Evolutionary conservation across 2,113 vertebrate genomes (phyloP).

Genomic region (Atractosteus spatula): DNA sequence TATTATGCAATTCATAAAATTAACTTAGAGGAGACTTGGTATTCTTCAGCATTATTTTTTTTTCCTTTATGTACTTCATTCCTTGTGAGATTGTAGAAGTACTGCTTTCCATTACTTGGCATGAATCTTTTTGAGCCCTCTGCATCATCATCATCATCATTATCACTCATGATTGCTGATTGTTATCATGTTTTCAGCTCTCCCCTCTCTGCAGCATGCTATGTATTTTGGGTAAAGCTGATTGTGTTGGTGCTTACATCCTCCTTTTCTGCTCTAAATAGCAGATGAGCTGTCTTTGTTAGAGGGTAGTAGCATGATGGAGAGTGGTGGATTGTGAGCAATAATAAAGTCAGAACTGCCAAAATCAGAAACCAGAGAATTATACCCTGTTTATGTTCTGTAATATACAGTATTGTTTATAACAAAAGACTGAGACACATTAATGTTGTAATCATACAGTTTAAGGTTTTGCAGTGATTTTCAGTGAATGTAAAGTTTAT

Average conservation of each 20-base stretch:
- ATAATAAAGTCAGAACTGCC: constrained; percentile 68
- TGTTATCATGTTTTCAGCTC: constrained; percentile 73
- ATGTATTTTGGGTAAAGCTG: constrained; percentile 70
- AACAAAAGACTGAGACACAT: not conserved
- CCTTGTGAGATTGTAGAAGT: constrained; percentile 23
- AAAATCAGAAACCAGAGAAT: constrained; percentile 19
- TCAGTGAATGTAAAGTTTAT: not conserved
- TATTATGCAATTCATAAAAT: too few species aligned
- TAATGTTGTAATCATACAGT: not conserved
- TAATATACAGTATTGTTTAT: not conserved
- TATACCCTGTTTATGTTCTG: not conserved
- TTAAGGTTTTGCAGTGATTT: not conserved
- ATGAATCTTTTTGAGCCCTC: constrained; percentile 43
- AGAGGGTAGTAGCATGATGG: constrained; percentile 34
- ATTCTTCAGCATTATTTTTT: not conserved
- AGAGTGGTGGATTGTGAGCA: constrained; percentile 42
- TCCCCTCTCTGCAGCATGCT: constrained; percentile 65
- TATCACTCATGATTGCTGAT: constrained; percentile 76
- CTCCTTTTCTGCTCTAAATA: constrained; percentile 48
- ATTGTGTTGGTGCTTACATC: constrained; percentile 72
- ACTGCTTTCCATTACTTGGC: constrained; percentile 23
- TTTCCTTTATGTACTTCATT: not conserved
- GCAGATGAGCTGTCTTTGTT: constrained; percentile 22
- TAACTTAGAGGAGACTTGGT: too few species aligned
- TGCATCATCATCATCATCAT: constrained; percentile 60